These are phyloP conservation scores for Chionomys nivalis DNA, from an alignment of 2,113 vertebrate genomes.

Conservation along the genomic window DNA sequence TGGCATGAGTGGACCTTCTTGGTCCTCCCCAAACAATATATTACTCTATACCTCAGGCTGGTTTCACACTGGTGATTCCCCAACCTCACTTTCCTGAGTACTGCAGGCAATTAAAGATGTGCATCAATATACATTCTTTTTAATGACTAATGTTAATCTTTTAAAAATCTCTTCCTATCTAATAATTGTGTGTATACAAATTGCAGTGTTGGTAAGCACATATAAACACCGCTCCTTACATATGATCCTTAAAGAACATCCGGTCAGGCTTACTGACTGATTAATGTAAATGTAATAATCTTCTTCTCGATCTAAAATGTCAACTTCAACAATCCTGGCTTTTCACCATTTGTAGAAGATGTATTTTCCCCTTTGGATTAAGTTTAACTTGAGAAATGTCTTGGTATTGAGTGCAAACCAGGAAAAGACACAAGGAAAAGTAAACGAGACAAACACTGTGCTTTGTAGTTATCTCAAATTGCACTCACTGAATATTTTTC, in stretches of 20 bases:
- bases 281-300: not conserved
- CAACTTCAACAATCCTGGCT: not conserved
- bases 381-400: constrained; percentile 32
- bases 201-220: not conserved
- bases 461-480: not conserved
- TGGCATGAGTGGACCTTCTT: not conserved
- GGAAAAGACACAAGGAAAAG: constrained; percentile 10
- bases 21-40: not conserved
- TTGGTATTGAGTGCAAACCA: not conserved
- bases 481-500: not conserved
- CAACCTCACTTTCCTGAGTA: not conserved
- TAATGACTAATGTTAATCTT: constrained; percentile 3
- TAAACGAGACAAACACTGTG: not conserved
- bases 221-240: not conserved
- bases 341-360: not conserved
- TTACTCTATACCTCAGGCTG: not conserved
- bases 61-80: not conserved
- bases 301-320: not conserved
- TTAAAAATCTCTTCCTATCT: not conserved
- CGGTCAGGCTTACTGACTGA: not conserved
- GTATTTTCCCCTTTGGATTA: not conserved
- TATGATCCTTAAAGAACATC: not conserved
- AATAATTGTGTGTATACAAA: not conserved
- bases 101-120: not conserved
- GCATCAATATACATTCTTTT: not conserved